Evolutionary conservation across 1,140 invertebrate species (phyloP), one percentile per base, ranked within the genome.

Genomic region (Colletes latitarsis): DNA sequence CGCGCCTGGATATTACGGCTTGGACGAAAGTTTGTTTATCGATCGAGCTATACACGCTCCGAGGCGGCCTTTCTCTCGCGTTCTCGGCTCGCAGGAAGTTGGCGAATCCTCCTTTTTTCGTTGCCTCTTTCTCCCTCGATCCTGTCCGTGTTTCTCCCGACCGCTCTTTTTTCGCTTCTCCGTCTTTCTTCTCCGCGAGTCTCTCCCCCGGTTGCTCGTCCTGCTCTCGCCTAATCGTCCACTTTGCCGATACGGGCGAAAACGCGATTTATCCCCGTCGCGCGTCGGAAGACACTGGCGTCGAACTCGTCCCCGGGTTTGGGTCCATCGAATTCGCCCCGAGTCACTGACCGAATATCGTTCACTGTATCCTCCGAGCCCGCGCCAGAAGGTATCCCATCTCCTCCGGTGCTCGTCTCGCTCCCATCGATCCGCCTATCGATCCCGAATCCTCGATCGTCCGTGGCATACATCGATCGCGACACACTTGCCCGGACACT

Each of bases 41-140:
- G 79, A 82, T 84, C 82, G 77, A 71, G 58, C 60, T 72, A 70
- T 76, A 86, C 81, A 81, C 60, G 73, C 60, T 78, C 74, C 80
- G 55, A 73, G 63, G 69, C 64, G 77, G 74, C 87, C 82, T 85
- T 83, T 83, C 82, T 85, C 79, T 87, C 82, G 64, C 77, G 88
- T 82, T 84, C 77, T 77, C 71, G 60, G 55, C 84, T 77, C 73
- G 78, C 83, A 87, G 76, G 72, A 83, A 82, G 72, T 79, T 83
- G 72, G 57, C 66, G 79, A 82, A 83, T 85, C 63, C 79, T 81
- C 76, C 72, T 72, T 88, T 81, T 87, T 74, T 69, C 73, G 63
- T 69, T 10, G 19, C n/a, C 58, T 55, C 69, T 70, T 21, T 60
- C 46, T 62, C 19, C 14, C 41, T 64, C 57, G 6, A 14, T n/a